A percentile compares a stretch with the other conserved stretches of the same genome.
These are phyloP conservation scores for Drosophila serrata DNA, from an alignment of 1,140 invertebrate genomes.

Conservation along the genomic window DNA sequence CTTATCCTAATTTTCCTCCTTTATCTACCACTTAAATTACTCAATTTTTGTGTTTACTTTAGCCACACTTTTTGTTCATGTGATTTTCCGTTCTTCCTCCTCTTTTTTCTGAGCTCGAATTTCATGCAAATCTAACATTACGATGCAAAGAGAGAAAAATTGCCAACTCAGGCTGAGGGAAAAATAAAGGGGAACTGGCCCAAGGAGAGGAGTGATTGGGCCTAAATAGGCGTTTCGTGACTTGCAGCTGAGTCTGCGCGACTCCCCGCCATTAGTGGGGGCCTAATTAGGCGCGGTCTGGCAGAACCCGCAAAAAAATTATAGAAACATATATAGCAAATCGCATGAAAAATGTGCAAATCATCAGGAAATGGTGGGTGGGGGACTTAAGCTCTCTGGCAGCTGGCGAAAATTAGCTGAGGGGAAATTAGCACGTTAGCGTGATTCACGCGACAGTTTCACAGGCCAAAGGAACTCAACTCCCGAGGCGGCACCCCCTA, in stretches of 20 bases:
- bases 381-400: slow-evolving; percentile 20
- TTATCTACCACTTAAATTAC: slow-evolving; percentile 27
- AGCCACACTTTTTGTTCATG: background rate
- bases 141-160: slow-evolving; percentile 47
- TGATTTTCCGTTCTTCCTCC: background rate
- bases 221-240: slow-evolving; percentile 80
- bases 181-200: slow-evolving; percentile 4
- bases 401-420: slow-evolving; percentile 58
- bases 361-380: slow-evolving; percentile 47
- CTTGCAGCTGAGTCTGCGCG: slow-evolving; percentile 78
- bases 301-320: slow-evolving; percentile 32
- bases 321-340: slow-evolving; percentile 67
- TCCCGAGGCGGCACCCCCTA: slow-evolving; percentile 3
- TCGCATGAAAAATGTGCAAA: slow-evolving; percentile 73
- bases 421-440: slow-evolving; percentile 77
- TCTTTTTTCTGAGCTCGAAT: slow-evolving; percentile 50
- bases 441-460: slow-evolving; percentile 79
- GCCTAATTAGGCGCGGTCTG: slow-evolving; percentile 72
- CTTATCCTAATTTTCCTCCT: slow-evolving; percentile 2
- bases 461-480: slow-evolving; percentile 21
- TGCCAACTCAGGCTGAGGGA: slow-evolving; percentile 64
- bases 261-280: slow-evolving; percentile 63
- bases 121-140: slow-evolving; percentile 78
- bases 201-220: slow-evolving; percentile 34
- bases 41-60: slow-evolving; percentile 23